Base-by-base conservation (phyloP, 2,888 invertebrate species). In the Zele albiditarsus region DNA sequence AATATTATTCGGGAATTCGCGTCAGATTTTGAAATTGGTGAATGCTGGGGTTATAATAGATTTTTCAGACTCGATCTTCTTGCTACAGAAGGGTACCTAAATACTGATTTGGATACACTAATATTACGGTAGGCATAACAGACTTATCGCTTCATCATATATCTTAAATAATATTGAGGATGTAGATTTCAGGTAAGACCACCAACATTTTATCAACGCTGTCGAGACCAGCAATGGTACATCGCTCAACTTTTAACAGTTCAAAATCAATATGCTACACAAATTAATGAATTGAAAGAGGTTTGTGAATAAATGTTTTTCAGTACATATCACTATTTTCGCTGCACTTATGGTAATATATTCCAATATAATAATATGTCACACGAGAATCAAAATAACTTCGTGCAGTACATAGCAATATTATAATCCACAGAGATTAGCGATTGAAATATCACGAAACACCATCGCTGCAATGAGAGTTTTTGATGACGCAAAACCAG, bases 41-140 rank as follows among this genome's bases (percentile, higher is more conserved):
- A 98, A 91, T 98, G 97, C 87, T 98, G 97, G 97, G 97, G 97
- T 0, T 98, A 97, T 90, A 98, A 98, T 88, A 91, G 97, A 70
- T 98, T 98, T 90, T 97, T 97, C 90, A 91, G 97, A 53, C 92
- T 98, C 71, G 97, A 97, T 90, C 91, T 97, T 77, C 91, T 98
- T 73, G 96, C 96, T 57, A 95, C 95, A 81, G 97, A 97, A 90
- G 97, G 97, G 0, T 98, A 97, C 88, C 91, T 97, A 76, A 95
- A 96, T 88, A 93, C 94, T 1, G 94, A 95, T 75, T 92, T 93
- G 27, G 97, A 97, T 86, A 95, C 96, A 1, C 92, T 98, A 28
- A 94, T 96, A 79, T 90, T 97, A 63, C 92, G 95, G 94, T 94
- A 89, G 84, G 31, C 10, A 20, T 10, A 53, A 80, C 82, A 68